Evolutionary conservation across 2,888 invertebrate species (phyloP).

Genomic region (Lasioglossum lativentre): DNA sequence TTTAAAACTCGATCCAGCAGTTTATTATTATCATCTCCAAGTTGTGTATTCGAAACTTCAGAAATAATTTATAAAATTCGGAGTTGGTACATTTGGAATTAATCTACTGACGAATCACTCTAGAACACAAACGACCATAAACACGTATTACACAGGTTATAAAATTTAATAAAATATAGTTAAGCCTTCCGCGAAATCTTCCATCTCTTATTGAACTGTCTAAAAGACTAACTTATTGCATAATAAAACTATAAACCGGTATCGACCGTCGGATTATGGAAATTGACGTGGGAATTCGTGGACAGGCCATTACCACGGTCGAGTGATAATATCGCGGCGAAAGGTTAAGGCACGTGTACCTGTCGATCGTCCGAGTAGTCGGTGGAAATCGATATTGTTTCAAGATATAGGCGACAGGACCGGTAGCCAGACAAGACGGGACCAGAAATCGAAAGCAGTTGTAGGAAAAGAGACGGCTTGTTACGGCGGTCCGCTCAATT

Average conservation of each 20-base stretch:
- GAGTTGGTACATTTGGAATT: neutral
- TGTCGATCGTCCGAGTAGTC: conserved; percentile 8
- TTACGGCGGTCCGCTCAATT: conserved; percentile 79
- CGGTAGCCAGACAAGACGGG: conserved; percentile 21
- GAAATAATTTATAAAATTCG: neutral
- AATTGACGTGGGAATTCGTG: conserved; percentile 27
- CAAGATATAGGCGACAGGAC: conserved; percentile 23
- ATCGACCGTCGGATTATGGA: conserved; percentile 26
- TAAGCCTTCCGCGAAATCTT: neutral
- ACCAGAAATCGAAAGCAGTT: conserved; percentile 35
- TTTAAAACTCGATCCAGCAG: neutral
- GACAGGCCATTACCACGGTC: neutral
- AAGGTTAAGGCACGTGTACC: neutral
- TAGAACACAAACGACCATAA: neutral
- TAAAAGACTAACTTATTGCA: neutral
- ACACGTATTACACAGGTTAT: neutral
- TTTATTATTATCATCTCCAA: neutral
- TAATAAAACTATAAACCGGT: neutral
- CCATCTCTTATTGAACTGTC: neutral
- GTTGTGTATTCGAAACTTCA: neutral
- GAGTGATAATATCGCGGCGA: neutral
- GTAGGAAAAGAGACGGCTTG: conserved; percentile 63
- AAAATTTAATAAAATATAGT: neutral
- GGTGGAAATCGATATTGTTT: conserved; percentile 27
- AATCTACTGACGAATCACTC: neutral